phyloP scores from a whole-genome alignment of 2,797 vertebrate genomes.

The Mareca strepera region DNA sequence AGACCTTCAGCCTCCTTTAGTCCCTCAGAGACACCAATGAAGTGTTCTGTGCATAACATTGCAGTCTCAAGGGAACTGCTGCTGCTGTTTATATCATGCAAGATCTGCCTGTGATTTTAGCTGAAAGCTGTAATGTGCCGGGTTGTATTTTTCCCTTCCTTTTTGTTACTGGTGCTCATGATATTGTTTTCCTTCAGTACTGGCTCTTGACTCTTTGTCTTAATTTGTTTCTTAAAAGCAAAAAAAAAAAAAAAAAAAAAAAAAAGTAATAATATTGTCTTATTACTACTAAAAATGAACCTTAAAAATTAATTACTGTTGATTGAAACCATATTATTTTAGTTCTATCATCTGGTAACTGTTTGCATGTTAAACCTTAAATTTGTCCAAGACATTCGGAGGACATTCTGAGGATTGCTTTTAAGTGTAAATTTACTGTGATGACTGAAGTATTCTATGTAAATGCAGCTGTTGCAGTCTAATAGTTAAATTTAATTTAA shows the following conservation, averaged over 20 bases:
- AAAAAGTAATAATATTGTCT: not conserved
- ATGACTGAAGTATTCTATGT: constrained; percentile 38
- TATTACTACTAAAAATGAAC: constrained; percentile 2
- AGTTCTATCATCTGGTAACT: constrained; percentile 8
- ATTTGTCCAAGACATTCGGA: constrained; percentile 41
- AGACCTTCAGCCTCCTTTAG: not conserved
- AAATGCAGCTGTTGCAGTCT: constrained; percentile 28
- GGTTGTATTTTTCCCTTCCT: not conserved
- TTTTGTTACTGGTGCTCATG: not conserved
- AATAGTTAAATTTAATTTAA: constrained; percentile 57
- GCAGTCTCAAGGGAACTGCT: constrained; percentile 7
- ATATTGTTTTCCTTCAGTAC: not conserved
- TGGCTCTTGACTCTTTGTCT: not conserved
- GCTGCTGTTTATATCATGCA: constrained; percentile 4
- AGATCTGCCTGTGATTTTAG: constrained; percentile 35
- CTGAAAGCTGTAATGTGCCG: constrained; percentile 10
- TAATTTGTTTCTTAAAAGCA: not conserved
- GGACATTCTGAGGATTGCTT: constrained; percentile 54
- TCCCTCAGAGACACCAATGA: constrained; percentile 1
- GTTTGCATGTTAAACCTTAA: constrained; percentile 44
- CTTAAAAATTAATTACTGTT: constrained; percentile 17
- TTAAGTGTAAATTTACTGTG: constrained; percentile 36
- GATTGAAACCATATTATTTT: not conserved
- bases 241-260: not conserved
- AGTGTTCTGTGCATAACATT: constrained; percentile 39